Evolutionary conservation across 1,140 invertebrate species (phyloP).

Genomic region (Centruroides sculpturatus): DNA sequence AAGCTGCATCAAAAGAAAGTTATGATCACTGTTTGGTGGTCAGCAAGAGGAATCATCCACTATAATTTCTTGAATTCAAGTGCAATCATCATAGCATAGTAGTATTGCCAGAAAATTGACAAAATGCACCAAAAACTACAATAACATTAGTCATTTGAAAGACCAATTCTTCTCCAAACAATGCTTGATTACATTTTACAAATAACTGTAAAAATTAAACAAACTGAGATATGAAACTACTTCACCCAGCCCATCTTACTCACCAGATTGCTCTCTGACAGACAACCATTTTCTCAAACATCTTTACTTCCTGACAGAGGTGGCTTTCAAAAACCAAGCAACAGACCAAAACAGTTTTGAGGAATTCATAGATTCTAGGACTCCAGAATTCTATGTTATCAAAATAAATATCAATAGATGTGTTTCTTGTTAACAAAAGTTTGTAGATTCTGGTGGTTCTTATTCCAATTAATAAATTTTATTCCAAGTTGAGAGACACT

Average conservation of each 20-base stretch:
- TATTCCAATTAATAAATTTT: background rate
- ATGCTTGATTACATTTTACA: background rate
- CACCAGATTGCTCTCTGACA: background rate
- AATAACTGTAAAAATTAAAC: slow-evolving; percentile 1
- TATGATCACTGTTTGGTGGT: background rate
- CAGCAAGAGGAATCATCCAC: background rate
- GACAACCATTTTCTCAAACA: too few relatives aligned
- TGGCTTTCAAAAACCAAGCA: too few relatives aligned
- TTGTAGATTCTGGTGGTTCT: background rate
- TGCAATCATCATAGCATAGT: background rate
- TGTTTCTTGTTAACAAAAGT: background rate
- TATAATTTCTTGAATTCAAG: background rate
- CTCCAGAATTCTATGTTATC: background rate
- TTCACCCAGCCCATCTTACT: background rate
- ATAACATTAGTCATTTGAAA: background rate
- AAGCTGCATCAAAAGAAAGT: background rate
- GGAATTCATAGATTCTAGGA: background rate
- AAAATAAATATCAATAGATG: background rate
- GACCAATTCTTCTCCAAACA: background rate
- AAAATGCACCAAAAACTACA: background rate
- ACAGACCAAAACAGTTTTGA: background rate
- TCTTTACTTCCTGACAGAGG: background rate
- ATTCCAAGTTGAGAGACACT: too few relatives aligned
- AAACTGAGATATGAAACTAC: slow-evolving; percentile 1
- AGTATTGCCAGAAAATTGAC: background rate